phyloP scores from a whole-genome alignment of 2,888 invertebrate genomes.

The Lasius fuliginosus region DNA sequence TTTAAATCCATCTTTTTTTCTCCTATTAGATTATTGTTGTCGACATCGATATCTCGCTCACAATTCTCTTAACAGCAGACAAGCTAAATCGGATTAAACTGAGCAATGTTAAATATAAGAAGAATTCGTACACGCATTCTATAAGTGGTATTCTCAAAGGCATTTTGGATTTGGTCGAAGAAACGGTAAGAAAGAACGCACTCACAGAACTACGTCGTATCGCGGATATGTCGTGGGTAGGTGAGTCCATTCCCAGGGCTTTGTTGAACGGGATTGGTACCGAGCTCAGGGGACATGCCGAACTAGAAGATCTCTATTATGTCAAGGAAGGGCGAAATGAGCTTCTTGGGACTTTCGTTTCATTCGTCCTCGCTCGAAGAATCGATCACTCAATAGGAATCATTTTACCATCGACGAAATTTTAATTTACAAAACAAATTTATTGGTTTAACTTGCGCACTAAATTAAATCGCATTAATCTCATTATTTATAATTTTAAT shows the following conservation, averaged over 20 bases:
- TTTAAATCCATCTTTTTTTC: background rate
- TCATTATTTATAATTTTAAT: background rate
- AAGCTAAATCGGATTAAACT: slow-evolving; percentile 29
- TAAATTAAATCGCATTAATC: background rate
- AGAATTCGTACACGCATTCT: slow-evolving; percentile 29
- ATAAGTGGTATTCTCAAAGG: slow-evolving; percentile 58
- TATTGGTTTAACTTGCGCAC: background rate
- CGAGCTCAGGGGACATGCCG: slow-evolving; percentile 75
- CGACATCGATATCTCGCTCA: background rate
- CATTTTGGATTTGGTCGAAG: slow-evolving; percentile 62
- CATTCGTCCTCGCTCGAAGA: slow-evolving; percentile 67
- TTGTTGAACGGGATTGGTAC: slow-evolving; percentile 78
- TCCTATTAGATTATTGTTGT: background rate
- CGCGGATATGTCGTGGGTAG: slow-evolving; percentile 70
- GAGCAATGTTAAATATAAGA: slow-evolving; percentile 32
- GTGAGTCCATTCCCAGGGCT: slow-evolving; percentile 76
- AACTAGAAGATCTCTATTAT: slow-evolving; percentile 78
- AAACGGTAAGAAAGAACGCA: slow-evolving; percentile 65
- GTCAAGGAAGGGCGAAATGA: slow-evolving; percentile 76
- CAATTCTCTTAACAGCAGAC: background rate
- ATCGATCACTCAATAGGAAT: slow-evolving; percentile 72
- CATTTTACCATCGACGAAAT: slow-evolving; percentile 63
- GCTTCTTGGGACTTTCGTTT: slow-evolving; percentile 76
- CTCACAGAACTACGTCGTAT: slow-evolving; percentile 54
- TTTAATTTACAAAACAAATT: slow-evolving; percentile 37